Percentiles rank a stretch among this genome's conserved stretches.
phyloP scores from a whole-genome alignment of 2,113 vertebrate species.

The Oncorhynchus tshawytscha region DNA sequence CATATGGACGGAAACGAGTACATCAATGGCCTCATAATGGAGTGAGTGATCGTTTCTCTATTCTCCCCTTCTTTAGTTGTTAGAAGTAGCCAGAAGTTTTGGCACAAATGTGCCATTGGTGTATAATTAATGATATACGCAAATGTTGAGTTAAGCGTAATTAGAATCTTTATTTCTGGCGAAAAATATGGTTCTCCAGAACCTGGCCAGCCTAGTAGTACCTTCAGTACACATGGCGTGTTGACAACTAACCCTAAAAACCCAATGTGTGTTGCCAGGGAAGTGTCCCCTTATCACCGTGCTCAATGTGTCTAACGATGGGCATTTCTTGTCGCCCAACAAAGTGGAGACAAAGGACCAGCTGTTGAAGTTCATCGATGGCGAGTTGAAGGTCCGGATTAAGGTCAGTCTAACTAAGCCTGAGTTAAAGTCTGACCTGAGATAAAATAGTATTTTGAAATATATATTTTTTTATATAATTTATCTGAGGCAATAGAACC shows the following conservation, averaged over 20 bases:
- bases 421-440: background rate
- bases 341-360: conserved; percentile 75
- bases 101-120: background rate
- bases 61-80: background rate
- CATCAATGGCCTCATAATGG: conserved; percentile 89
- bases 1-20: conserved; percentile 88
- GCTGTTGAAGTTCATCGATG: conserved; percentile 84
- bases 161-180: no score
- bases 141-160: no score
- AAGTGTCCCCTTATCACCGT: conserved; percentile 85
- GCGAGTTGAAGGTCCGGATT: conserved; percentile 80
- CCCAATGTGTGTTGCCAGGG: conserved; percentile 66
- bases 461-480: no score
- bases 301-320: conserved; percentile 89
- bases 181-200: no score
- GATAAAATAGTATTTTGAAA: no score
- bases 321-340: conserved; percentile 84
- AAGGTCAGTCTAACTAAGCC: conserved; percentile 63
- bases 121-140: no score
- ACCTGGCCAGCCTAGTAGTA: no score
- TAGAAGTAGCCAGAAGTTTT: background rate
- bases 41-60: conserved; percentile 74
- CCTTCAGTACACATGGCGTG: background rate
- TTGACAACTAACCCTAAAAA: background rate
- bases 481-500: no score